Conservation (phyloP, 2,888 invertebrate species). For the Camptogramma bilineatum region DNA sequence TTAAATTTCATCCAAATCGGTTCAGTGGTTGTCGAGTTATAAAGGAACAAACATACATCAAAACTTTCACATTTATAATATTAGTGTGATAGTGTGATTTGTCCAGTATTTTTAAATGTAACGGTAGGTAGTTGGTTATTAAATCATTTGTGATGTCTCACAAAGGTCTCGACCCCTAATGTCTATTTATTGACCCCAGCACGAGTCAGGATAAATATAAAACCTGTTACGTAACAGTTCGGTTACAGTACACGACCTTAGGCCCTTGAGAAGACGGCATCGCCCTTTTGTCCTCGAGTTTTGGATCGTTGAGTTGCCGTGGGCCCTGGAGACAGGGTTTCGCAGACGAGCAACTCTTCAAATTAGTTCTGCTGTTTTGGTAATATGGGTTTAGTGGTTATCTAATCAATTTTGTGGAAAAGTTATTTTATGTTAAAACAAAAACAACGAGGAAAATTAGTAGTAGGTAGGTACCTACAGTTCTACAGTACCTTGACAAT, state of each 20-base stretch:
- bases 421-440: neutral
- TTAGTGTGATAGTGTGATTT: no score
- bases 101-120: neutral
- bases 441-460: no score
- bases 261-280: constrained; percentile 32
- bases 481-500: no score
- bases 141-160: constrained; percentile 9
- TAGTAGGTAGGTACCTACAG: no score
- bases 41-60: no score
- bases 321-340: constrained; percentile 18
- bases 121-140: constrained; percentile 1
- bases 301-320: constrained; percentile 33
- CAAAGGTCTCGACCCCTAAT: constrained; percentile 12
- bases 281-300: constrained; percentile 37
- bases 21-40: no score
- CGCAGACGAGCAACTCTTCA: constrained; percentile 14
- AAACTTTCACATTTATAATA: no score
- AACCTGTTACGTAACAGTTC: constrained; percentile 26
- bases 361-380: neutral
- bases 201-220: constrained; percentile 24
- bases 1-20: no score
- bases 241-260: constrained; percentile 23
- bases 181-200: constrained; percentile 3
- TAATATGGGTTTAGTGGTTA: neutral
- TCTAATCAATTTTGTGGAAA: neutral